Percentiles rank a stretch among this genome's conserved stretches.
Conservation (phyloP, 2,113 vertebrate genomes). For the Raja brachyura region DNA sequence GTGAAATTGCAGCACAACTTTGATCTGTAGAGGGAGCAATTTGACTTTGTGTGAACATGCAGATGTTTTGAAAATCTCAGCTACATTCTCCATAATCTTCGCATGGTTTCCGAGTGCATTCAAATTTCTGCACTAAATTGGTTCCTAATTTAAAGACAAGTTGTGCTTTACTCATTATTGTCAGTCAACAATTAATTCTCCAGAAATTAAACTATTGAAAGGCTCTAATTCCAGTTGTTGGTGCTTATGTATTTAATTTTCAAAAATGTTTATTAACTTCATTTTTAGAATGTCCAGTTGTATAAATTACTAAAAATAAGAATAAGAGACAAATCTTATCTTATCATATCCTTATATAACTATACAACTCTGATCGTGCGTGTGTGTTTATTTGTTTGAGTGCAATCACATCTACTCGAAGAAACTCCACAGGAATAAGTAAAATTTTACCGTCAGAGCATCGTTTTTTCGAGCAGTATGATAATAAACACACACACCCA, state of each 20-base stretch:
- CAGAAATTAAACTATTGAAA: neutral
- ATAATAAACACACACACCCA: too few relatives aligned
- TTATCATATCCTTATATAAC: too few relatives aligned
- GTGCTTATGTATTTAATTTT: neutral
- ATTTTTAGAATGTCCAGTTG: neutral
- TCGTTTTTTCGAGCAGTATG: too few relatives aligned
- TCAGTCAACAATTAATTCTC: neutral
- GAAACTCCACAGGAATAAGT: too few relatives aligned
- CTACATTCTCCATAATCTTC: too few relatives aligned
- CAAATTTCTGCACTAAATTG: neutral
- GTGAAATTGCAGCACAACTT: neutral
- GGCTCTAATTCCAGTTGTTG: neutral
- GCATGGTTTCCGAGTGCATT: neutral
- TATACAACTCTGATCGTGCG: too few relatives aligned
- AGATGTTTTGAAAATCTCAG: neutral
- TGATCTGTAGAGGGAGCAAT: slow-evolving; percentile 21
- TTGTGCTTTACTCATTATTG: neutral
- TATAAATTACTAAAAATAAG: neutral
- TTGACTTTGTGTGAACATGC: neutral
- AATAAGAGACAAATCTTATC: neutral
- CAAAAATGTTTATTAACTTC: neutral
- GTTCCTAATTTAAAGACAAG: neutral
- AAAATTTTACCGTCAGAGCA: too few relatives aligned
- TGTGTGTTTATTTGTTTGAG: too few relatives aligned
- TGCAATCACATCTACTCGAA: too few relatives aligned